These are phyloP conservation scores for Rotaria socialis DNA, from an alignment of 2,888 invertebrate species.

Conservation along the genomic window DNA sequence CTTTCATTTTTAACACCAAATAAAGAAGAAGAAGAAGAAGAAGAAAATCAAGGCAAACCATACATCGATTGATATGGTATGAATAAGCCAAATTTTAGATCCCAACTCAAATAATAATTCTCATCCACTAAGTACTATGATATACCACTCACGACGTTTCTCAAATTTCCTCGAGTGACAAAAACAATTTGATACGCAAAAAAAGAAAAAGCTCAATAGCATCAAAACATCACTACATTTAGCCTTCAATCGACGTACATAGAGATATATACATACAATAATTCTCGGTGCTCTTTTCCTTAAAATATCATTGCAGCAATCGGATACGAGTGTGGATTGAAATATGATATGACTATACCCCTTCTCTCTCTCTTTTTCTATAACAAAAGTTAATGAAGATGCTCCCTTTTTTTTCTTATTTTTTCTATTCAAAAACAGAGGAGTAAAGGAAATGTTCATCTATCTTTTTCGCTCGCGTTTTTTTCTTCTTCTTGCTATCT, in stretches of 20 bases:
- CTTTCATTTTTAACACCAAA: constrained; percentile 48
- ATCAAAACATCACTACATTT: not conserved
- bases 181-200: not conserved
- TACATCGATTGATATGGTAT: not conserved
- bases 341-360: not conserved
- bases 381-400: constrained; percentile 28
- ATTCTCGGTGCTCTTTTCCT: constrained; percentile 26
- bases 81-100: not conserved
- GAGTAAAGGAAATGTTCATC: constrained; percentile 1
- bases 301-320: constrained; percentile 23
- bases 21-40: constrained; percentile 36
- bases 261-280: not conserved
- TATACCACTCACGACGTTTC: not conserved
- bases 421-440: not conserved
- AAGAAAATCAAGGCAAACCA: constrained; percentile 42
- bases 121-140: not conserved
- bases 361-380: not conserved
- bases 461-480: not conserved
- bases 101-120: not conserved
- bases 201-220: not conserved
- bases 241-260: not conserved
- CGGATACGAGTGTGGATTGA: constrained; percentile 19
- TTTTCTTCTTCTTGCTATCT: not conserved
- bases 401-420: not conserved
- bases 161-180: not conserved